phyloP scores from a whole-genome alignment of 2,797 vertebrate genomes.

The Philypnodon macrostomus region DNA sequence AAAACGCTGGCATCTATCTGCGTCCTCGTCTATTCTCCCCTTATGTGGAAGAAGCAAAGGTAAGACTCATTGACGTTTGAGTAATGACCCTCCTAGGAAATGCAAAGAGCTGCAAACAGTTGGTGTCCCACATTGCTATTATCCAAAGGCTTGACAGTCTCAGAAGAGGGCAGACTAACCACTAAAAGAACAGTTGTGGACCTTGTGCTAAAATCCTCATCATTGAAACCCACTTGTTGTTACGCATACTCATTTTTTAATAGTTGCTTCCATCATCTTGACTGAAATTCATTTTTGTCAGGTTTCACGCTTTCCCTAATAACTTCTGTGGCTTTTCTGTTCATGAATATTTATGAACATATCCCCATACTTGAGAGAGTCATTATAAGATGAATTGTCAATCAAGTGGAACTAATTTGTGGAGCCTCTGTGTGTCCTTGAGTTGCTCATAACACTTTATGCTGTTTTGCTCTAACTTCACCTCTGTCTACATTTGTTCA shows the following conservation, averaged over 20 bases:
- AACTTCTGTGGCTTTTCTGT: constrained; percentile 20
- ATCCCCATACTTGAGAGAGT: constrained; percentile 36
- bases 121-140: constrained; percentile 10
- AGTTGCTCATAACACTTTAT: constrained; percentile 18
- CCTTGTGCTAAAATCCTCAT: constrained; percentile 5
- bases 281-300: constrained; percentile 38
- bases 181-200: constrained; percentile 24
- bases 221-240: constrained; percentile 19
- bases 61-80: constrained; percentile 58
- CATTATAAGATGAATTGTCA: constrained; percentile 55
- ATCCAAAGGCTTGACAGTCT: constrained; percentile 23
- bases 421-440: constrained; percentile 37
- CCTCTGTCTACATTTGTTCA: constrained; percentile 58
- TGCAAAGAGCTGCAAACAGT: constrained; percentile 13
- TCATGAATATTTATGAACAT: constrained; percentile 57
- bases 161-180: constrained; percentile 10
- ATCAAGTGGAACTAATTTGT: constrained; percentile 54
- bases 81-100: constrained; percentile 15
- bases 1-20: constrained; percentile 94
- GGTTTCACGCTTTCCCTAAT: constrained; percentile 43
- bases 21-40: constrained; percentile 94
- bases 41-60: constrained; percentile 99
- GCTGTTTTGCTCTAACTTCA: constrained; percentile 8
- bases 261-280: constrained; percentile 33
- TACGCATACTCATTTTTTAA: constrained; percentile 22